phyloP scores from a whole-genome alignment of 2,888 invertebrate genomes.

The Eupithecia exiguata region DNA sequence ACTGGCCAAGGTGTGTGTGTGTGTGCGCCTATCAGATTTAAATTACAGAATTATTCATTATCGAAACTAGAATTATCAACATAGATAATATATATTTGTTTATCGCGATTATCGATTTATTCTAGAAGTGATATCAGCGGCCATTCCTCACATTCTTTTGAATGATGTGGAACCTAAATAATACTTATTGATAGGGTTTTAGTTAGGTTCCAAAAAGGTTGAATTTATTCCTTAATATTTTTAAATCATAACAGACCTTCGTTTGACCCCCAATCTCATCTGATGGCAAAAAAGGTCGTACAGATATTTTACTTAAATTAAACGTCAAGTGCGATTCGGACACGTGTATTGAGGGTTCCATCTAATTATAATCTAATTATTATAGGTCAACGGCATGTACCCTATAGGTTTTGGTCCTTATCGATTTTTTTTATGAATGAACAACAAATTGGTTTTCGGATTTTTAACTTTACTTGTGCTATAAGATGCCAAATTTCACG shows the following conservation, averaged over 20 bases:
- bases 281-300: too few relatives aligned
- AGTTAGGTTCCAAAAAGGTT: neutral
- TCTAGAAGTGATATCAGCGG: slow-evolving; percentile 9
- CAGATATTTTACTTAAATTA: too few relatives aligned
- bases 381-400: too few relatives aligned
- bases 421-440: too few relatives aligned
- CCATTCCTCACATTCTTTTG: neutral
- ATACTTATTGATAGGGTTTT: neutral
- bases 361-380: too few relatives aligned
- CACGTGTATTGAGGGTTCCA: too few relatives aligned
- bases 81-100: slow-evolving; percentile 1
- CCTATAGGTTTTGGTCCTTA: too few relatives aligned
- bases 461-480: too few relatives aligned
- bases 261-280: neutral
- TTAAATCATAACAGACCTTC: neutral
- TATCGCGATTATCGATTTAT: slow-evolving; percentile 19
- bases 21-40: neutral
- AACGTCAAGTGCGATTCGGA: too few relatives aligned
- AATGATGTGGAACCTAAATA: neutral
- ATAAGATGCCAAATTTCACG: too few relatives aligned
- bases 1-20: neutral
- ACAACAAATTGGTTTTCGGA: too few relatives aligned
- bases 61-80: neutral
- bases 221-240: too few relatives aligned
- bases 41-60: neutral